Evolutionary conservation across 2,888 invertebrate species (phyloP), one percentile per base, ranked within the genome.

Genomic region (Calliopum simillimum): DNA sequence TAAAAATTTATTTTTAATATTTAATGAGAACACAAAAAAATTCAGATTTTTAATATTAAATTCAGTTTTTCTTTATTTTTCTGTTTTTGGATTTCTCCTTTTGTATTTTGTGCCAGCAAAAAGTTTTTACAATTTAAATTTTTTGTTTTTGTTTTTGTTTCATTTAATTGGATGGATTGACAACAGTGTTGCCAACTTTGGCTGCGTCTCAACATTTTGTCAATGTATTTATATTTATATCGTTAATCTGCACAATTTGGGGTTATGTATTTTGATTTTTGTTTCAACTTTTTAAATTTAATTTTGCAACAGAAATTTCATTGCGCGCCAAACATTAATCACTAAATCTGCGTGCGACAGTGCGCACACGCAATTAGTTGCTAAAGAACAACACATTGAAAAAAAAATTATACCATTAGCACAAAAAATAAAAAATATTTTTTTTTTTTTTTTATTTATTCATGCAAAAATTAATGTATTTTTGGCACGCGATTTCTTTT

Each of bases 401-500:
- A 33, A 33, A 33, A 33, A 6, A 33, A 33, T 33, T 8, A 8
- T 33, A 6, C 33, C 33, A 33, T 33, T 33, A 33, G 33, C 33
- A 33, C 33, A 33, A 33, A 33, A 33, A 33, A 53, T 21, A 49
- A 49, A 49, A 49, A 19, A n/a, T 8, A 0, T 19, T 51, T 19
- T 19, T 51, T 11, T n/a, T 53, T 21, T 51, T 8, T 53, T 14
- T 23, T 53, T 65, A 44, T n/a, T 19, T 23, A 14, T 43, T 43
- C 2, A 25, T 49, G 2, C 12, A 33, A 68, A 46, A 68, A 58
- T 68, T 8, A 56, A 55, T 68, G 56, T 70, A 51, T 70, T 70
- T 71, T 71, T 73, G 70, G 70, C 70, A 73, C 69, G 69, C 70
- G 68, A 72, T 68, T 58, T 72, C 62, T 64, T 47, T 58, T 33